Evolutionary conservation across 2,888 invertebrate species (phyloP), one percentile per base, ranked within the genome.

Genomic region (Tipula lateralis): DNA sequence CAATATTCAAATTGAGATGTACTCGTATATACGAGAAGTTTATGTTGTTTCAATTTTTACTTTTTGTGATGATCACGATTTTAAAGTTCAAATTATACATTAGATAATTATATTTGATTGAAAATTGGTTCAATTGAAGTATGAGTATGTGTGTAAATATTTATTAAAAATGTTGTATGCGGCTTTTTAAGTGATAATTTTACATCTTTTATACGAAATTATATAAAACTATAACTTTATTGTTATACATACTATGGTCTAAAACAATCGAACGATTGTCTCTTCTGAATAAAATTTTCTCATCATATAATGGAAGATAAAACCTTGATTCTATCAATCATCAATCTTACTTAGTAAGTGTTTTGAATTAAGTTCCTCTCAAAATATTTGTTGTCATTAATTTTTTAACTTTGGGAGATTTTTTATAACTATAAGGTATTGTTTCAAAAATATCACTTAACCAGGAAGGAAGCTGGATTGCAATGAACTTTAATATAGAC

Each of bases 151-250:
- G 2, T 66, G 0, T 12, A 66, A 66, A 66, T 66, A 66, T 66
- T 66, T 66, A 66, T 66, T 19, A 24, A 24, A 66, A 66, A 13
- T 66, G 66, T 66, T 66, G 66, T 12, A 66, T 19, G 66, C 66
- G 66, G 66, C 66, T 66, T 66, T 66, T 24, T 24, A 66, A 66
- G 66, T 66, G 66, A 24, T 66, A 66, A 66, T 66, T 66, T 66
- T 66, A 66, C 66, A 24, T 19, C 9, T 66, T n/a, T n/a, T n/a
- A 16, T 36, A 44, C 44, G n/a, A n/a, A n/a, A n/a, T n/a, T n/a
- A 2, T n/a, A 1, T 44, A 44, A 44, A 0, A 36, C 5, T 44
- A 16, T n/a, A n/a, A n/a, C n/a, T n/a, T n/a, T n/a, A n/a, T n/a
- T n/a, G 44, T 24, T 13, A 24, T 9, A 44, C 44, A 44, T n/a